Conservation (phyloP, 2,888 invertebrate genomes). For the Campoplex nolae region DNA sequence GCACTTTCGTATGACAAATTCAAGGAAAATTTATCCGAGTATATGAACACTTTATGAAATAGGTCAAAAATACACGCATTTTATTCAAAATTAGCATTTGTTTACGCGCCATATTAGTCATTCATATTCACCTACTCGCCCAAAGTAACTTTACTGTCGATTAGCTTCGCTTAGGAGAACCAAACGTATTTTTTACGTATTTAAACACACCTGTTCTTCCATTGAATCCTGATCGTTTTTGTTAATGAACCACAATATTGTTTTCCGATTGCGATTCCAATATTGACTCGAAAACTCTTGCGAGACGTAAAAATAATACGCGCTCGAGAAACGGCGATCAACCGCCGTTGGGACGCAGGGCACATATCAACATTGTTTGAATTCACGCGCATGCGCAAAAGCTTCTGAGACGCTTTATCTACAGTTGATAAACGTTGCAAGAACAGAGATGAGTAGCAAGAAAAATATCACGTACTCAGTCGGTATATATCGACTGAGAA, state of each 20-base stretch:
- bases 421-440: not conserved
- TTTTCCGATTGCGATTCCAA: not conserved
- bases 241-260: not conserved
- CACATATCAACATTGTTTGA: conserved; percentile 20
- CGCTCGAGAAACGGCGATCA: not conserved
- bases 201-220: conserved; percentile 53
- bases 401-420: not conserved
- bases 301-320: not conserved
- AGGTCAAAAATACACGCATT: not conserved
- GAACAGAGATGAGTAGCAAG: no score
- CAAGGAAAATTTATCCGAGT: not conserved
- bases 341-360: conserved; percentile 2
- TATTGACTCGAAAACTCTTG: not conserved
- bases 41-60: not conserved
- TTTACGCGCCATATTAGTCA: not conserved
- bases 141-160: not conserved
- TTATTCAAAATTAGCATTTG: not conserved
- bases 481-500: conserved; percentile 15
- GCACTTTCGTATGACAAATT: not conserved
- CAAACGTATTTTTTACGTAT: not conserved
- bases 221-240: conserved; percentile 17
- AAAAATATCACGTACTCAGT: not conserved
- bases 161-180: not conserved
- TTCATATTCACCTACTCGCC: not conserved
- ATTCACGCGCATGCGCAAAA: conserved; percentile 28